Base-by-base conservation (phyloP, 64 coral and sea anemone genomes). In the Montipora foliosa region DNA sequence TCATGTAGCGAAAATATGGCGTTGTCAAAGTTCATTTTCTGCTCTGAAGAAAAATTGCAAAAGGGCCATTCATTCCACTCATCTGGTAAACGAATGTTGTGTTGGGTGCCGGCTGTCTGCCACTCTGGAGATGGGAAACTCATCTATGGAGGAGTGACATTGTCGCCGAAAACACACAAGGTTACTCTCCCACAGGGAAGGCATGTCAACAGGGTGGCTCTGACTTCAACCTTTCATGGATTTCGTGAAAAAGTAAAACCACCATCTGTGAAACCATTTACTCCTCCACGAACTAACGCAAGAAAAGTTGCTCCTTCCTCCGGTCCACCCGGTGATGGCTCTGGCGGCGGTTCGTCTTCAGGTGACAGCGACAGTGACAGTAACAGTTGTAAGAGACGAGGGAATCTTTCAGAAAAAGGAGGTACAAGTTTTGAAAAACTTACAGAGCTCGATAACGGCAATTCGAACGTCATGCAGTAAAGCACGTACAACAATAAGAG, bases 91-190 rank as follows among this genome's bases (percentile, higher is more conserved):
- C 58, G 69, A 22, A 19, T 89, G 87, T 25, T 62, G 89, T 12
- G 89, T 12, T 80, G 89, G 89, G 89, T 91, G 55, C 78, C 76
- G 49, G 78, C 78, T 68, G 89, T 91, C 2, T 62, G 72, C 9
- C 75, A 81, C 2, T 79, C 14, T 79, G 89, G 64, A 67, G 59
- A 81, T 8, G 77, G 64, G 29, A 91, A 68, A 67, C 17, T 19
- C 2, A 78, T 79, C 66, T 91, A 91, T 57, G 89, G 89, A 21
- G 89, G 89, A 11, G 89, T 91, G 7, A 29, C 79, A 45, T 20
- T 91, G 45, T 58, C 46, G 24, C 89, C 89, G 72, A 72, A 67
- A 49, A 14, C 58, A 3, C 7, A 37, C 8, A 91, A 91, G 2
- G 66, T 80, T 70, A 59, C 55, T 51, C 89, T 91, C 48, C n/a